A percentile compares a stretch with the other conserved stretches of the same genome.
phyloP scores from a whole-genome alignment of 2,888 invertebrate species.

The Siphlonurus alternatus region DNA sequence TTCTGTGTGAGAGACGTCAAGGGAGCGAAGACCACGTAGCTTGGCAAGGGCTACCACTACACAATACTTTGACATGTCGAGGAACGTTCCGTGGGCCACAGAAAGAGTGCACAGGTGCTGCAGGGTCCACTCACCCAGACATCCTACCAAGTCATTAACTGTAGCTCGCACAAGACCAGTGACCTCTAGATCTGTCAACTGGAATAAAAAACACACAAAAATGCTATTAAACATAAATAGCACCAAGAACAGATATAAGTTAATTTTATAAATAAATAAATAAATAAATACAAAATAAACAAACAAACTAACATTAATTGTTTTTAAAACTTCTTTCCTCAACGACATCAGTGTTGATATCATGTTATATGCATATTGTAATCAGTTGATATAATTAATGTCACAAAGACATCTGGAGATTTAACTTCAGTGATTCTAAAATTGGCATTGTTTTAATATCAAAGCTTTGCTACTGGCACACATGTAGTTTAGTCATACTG shows the following conservation, averaged over 20 bases:
- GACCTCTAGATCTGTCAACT: slow-evolving; percentile 39
- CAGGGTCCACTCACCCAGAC: slow-evolving; percentile 45
- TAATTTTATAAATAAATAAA: background rate
- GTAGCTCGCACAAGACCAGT: slow-evolving; percentile 34
- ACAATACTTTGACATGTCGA: slow-evolving; percentile 27
- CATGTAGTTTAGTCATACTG: no score
- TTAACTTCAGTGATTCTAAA: no score
- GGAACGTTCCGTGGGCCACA: slow-evolving; percentile 28
- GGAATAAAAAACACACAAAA: background rate
- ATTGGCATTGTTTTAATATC: no score
- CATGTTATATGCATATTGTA: no score
- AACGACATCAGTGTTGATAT: no score
- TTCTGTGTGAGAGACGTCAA: slow-evolving; percentile 51
- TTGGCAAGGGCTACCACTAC: slow-evolving; percentile 41
- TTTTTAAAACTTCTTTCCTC: background rate
- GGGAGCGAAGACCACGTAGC: slow-evolving; percentile 35
- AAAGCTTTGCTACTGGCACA: no score
- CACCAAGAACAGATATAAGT: background rate
- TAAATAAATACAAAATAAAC: background rate
- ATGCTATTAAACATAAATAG: background rate
- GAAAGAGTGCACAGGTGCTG: slow-evolving; percentile 40
- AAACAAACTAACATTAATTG: background rate
- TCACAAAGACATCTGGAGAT: no score
- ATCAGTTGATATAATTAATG: no score
- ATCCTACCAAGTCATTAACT: slow-evolving; percentile 42